These are phyloP conservation scores for Atta cephalotes DNA, from an alignment of 1,140 invertebrate genomes.

Conservation along the genomic window DNA sequence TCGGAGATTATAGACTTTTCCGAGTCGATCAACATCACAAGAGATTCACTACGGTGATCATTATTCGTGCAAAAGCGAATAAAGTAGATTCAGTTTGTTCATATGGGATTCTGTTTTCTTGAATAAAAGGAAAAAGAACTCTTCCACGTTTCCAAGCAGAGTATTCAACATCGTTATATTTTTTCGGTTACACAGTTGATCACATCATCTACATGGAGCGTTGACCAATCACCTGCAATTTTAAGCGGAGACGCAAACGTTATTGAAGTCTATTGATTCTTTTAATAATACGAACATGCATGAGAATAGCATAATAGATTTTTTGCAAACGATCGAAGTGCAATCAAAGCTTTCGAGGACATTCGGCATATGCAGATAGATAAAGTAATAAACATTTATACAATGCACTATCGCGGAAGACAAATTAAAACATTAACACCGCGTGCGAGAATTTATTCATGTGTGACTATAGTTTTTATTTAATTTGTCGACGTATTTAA, in stretches of 20 bases:
- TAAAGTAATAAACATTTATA: slow-evolving; percentile 18
- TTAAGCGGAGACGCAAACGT: not conserved
- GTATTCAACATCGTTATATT: not conserved
- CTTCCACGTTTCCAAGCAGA: not conserved
- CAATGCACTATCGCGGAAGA: no score
- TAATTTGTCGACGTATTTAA: not conserved
- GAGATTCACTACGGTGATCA: not conserved
- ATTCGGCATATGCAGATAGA: not conserved
- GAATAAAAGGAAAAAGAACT: not conserved
- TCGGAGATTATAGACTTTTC: no score
- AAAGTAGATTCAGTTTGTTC: not conserved
- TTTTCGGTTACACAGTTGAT: not conserved
- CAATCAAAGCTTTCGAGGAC: slow-evolving; percentile 26
- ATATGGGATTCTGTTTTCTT: not conserved
- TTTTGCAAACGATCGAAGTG: slow-evolving; percentile 11
- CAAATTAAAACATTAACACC: slow-evolving; percentile 15
- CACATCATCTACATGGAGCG: not conserved
- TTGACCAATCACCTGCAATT: slow-evolving; percentile 36
- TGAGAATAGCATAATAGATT: slow-evolving; percentile 14
- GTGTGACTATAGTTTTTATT: not conserved
- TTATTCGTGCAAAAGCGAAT: not conserved
- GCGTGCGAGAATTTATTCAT: slow-evolving; percentile 20
- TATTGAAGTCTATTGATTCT: slow-evolving; percentile 40
- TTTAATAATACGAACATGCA: slow-evolving; percentile 8
- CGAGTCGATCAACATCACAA: not conserved